Conservation (phyloP, 2,888 invertebrate genomes). For the Pollenia angustigena region DNA sequence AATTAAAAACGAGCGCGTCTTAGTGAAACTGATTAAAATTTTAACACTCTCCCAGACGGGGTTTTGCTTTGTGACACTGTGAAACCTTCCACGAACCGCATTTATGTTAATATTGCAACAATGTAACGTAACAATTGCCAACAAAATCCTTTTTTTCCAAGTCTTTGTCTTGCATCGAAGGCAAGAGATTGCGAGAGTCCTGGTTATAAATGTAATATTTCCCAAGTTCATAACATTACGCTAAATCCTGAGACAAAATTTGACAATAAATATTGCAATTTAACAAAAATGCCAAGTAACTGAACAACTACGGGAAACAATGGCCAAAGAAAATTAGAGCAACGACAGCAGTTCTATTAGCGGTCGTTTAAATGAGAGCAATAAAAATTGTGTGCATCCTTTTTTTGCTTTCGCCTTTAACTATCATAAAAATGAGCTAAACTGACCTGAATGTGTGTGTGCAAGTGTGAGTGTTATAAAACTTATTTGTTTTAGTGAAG, state of each 20-base stretch:
- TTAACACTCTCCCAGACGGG: conserved; percentile 1
- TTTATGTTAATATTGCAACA: conserved; percentile 59
- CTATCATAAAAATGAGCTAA: conserved; percentile 44
- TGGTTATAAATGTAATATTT: conserved; percentile 15
- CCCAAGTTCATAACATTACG: conserved; percentile 61
- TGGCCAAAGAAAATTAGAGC: conserved; percentile 31
- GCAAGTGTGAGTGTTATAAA: neutral
- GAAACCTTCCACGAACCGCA: conserved; percentile 59
- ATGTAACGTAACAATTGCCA: conserved; percentile 52
- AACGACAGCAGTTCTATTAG: conserved; percentile 57
- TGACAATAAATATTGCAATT: conserved; percentile 41
- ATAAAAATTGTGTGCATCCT: conserved; percentile 48
- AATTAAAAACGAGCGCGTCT: neutral
- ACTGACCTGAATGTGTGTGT: neutral
- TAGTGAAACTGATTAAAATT: conserved; percentile 52
- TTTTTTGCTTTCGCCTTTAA: conserved; percentile 5
- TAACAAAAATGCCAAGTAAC: conserved; percentile 16
- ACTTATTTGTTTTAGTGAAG: conserved; percentile 47
- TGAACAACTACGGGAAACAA: neutral
- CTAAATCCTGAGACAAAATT: conserved; percentile 44
- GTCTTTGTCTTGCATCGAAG: neutral
- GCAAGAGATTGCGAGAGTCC: neutral
- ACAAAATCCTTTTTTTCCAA: conserved; percentile 56
- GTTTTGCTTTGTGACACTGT: conserved; percentile 42
- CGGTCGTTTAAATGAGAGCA: conserved; percentile 68